Evolutionary conservation across 2,797 vertebrate genomes (phyloP), one percentile per base, ranked within the genome.

Genomic region (Petrocephalus sullivani): DNA sequence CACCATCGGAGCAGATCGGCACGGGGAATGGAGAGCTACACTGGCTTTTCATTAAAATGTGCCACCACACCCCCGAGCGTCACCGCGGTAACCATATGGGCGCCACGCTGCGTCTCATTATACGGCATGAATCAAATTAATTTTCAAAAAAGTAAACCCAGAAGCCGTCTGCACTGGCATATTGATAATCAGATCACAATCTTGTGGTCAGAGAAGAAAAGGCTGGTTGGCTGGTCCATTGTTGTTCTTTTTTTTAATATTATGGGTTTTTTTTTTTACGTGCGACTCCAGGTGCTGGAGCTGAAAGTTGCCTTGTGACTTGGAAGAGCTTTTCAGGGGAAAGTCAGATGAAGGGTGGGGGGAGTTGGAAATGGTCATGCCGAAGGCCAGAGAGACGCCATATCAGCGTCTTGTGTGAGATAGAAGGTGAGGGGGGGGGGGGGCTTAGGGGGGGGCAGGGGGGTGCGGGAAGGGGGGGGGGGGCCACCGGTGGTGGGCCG

Each of bases 91-190:
- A 92, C 94, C 94, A 94, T 95, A 96, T 94, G 95, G 94, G 93
- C 95, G 93, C 90, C 95, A 95, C 93, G 95, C 94, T 16, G 94
- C 92, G 92, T 92, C 94, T 95, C 93, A 95, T 95, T 95, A 95
- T 93, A 93, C 93, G 3, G 90, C 91, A 93, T 89, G 91, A 92
- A 93, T 92, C 92, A 90, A 94, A 94, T 94, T 93, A 89, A 92
- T 93, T 94, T 92, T 90, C 83, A 41, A 87, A 88, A 83, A 92
- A 93, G 90, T 91, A 61, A 87, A 28, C 2, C 53, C 57, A 91
- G 90, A 91, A 90, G 16, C 67, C 81, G 88, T 87, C 60, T 89
- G 89, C 60, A 87, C 85, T 60, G 91, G 87, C 89, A 67, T 90
- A 89, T 92, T 93, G 88, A 90, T 92, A 93, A 93, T 93, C 92